phyloP scores from a whole-genome alignment of 2,113 vertebrate genomes.

The Barbus barbus region DNA sequence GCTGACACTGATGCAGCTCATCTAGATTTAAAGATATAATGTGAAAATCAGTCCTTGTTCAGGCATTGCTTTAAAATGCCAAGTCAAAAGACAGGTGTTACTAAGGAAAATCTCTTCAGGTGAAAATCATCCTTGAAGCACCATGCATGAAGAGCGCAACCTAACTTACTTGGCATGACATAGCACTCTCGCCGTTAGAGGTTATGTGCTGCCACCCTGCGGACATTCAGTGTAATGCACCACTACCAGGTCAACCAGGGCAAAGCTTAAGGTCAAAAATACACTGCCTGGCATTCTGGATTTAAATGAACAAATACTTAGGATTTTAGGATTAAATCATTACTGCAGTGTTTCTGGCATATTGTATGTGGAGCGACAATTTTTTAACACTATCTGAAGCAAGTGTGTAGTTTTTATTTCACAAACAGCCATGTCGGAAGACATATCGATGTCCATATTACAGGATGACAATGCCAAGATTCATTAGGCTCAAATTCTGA shows the following conservation, averaged over 20 bases:
- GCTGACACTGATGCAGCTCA: neutral
- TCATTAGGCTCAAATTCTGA: too few species aligned
- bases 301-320: too few species aligned
- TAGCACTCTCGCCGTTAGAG: slow-evolving; percentile 21
- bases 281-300: too few species aligned
- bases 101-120: neutral
- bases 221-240: neutral
- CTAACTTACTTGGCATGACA: slow-evolving; percentile 43
- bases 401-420: too few species aligned
- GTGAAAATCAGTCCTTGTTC: neutral
- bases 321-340: too few species aligned
- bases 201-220: slow-evolving; percentile 23
- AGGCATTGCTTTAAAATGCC: neutral
- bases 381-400: too few species aligned
- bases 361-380: too few species aligned
- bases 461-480: too few species aligned
- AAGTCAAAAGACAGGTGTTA: neutral
- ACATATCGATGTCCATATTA: too few species aligned
- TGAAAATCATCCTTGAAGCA: neutral
- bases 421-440: too few species aligned
- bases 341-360: too few species aligned
- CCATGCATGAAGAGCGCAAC: neutral
- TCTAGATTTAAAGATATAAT: neutral
- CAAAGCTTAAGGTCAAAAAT: too few species aligned
- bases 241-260: neutral